A percentile compares a stretch with the other conserved stretches of the same genome.
Evolutionary conservation across 2,797 vertebrate species (phyloP).

Genomic region (Sebastes iracundus): DNA sequence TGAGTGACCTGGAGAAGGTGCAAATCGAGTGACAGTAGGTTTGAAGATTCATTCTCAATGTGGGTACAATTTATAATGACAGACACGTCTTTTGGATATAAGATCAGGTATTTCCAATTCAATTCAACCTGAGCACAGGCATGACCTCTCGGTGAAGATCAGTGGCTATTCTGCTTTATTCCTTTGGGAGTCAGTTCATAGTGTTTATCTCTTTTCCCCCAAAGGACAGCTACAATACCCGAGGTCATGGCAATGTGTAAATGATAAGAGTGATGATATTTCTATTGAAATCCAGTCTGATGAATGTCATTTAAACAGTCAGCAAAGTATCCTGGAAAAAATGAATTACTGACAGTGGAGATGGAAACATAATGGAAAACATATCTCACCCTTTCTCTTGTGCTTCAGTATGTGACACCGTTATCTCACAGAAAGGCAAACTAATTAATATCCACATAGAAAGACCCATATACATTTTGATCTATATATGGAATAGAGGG

Average conservation of each 20-base stretch:
- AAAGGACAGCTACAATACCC: conserved; percentile 1
- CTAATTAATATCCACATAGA: not conserved
- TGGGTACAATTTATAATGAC: not conserved
- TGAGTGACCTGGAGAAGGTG: not conserved
- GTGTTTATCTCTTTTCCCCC: conserved; percentile 32
- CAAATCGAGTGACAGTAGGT: not conserved
- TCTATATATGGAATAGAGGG: not conserved
- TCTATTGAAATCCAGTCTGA: conserved; percentile 4
- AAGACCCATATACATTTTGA: not conserved
- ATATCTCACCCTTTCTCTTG: not conserved
- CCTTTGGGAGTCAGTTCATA: not conserved
- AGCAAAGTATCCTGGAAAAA: not conserved
- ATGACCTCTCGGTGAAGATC: not conserved
- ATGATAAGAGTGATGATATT: conserved; percentile 16
- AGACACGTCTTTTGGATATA: not conserved
- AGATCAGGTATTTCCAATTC: not conserved
- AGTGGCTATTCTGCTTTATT: not conserved
- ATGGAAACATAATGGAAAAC: not conserved
- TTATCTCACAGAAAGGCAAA: not conserved
- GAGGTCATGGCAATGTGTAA: conserved; percentile 16
- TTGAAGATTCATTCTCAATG: not conserved
- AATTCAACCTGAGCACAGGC: not conserved
- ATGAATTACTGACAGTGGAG: not conserved
- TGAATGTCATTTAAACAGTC: conserved; percentile 1
- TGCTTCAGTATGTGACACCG: not conserved